Evolutionary conservation across 2,113 vertebrate species (phyloP).

Genomic region (Lophura nycthemera): DNA sequence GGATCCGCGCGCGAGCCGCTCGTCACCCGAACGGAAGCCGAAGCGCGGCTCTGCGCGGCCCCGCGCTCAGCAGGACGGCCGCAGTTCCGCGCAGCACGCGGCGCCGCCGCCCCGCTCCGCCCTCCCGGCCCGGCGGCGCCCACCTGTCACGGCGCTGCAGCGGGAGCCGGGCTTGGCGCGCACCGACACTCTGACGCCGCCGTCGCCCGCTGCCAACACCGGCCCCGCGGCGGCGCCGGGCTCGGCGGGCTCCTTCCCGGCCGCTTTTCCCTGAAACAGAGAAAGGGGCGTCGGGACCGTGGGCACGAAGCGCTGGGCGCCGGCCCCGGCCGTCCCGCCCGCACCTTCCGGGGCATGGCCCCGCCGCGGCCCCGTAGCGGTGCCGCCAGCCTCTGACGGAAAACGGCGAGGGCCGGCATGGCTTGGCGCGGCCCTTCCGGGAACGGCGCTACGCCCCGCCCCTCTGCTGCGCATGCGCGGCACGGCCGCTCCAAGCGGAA

Average conservation of each 20-base stretch:
- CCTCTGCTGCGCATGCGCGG: not conserved
- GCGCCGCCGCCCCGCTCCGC: too few species aligned
- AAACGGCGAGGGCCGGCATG: not conserved
- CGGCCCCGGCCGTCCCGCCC: not conserved
- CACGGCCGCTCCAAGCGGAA: too few species aligned
- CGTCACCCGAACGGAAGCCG: too few species aligned
- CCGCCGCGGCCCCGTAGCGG: not conserved
- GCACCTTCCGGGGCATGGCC: constrained; percentile 59
- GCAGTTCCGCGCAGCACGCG: too few species aligned
- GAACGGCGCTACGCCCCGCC: not conserved
- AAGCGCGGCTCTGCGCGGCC: too few species aligned
- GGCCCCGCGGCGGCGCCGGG: not conserved
- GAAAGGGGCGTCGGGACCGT: not conserved
- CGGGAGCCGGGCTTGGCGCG: constrained; percentile 90
- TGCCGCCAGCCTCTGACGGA: not conserved
- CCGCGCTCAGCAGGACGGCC: too few species aligned
- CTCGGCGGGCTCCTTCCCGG: not conserved
- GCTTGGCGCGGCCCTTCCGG: accelerated
- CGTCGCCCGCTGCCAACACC: constrained; percentile 27
- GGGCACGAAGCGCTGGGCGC: too few species aligned
- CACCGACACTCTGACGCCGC: constrained; percentile 79
- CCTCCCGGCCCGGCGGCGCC: not conserved
- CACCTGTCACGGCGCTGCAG: constrained; percentile 73
- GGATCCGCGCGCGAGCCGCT: accelerated
- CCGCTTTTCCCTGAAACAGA: constrained; percentile 5